Evolutionary conservation across 2,888 invertebrate species (phyloP).

Genomic region (Lottia gigantea): DNA sequence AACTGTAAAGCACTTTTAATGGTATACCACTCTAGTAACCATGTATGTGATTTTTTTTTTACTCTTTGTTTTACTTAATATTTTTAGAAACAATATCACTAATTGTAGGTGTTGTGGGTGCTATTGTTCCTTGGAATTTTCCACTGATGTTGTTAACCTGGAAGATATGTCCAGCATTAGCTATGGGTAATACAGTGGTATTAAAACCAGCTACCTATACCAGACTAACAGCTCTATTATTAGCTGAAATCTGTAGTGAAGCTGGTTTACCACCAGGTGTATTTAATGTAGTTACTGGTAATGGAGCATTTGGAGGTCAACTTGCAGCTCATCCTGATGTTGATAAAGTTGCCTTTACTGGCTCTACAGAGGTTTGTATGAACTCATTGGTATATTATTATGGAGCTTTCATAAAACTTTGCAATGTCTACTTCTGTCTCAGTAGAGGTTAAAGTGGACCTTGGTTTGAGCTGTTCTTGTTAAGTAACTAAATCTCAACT

Average conservation of each 20-base stretch:
- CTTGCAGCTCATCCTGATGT: slow-evolving; percentile 65
- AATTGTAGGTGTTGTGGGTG: slow-evolving; percentile 68
- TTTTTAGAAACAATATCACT: background rate
- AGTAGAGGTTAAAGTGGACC: too few species aligned
- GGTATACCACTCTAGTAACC: too few species aligned
- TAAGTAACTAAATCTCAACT: too few species aligned
- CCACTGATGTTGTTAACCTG: slow-evolving; percentile 70
- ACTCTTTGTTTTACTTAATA: too few species aligned
- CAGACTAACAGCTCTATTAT: slow-evolving; percentile 67
- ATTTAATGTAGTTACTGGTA: slow-evolving; percentile 69
- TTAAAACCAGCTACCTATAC: slow-evolving; percentile 70
- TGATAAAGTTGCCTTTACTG: slow-evolving; percentile 68
- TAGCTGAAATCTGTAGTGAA: slow-evolving; percentile 70
- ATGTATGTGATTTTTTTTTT: too few species aligned
- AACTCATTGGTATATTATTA: background rate
- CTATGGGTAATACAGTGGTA: slow-evolving; percentile 71
- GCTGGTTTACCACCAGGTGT: slow-evolving; percentile 71
- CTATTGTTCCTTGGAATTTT: slow-evolving; percentile 69
- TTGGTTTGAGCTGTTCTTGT: too few species aligned
- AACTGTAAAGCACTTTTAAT: too few species aligned
- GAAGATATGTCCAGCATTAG: slow-evolving; percentile 71
- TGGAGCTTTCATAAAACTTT: background rate
- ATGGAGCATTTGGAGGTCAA: slow-evolving; percentile 61
- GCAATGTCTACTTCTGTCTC: too few species aligned
- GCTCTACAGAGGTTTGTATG: slow-evolving; percentile 63